These are phyloP conservation scores for Acestrorhynchus altus DNA, from an alignment of 2,797 vertebrate genomes.

Conservation along the genomic window DNA sequence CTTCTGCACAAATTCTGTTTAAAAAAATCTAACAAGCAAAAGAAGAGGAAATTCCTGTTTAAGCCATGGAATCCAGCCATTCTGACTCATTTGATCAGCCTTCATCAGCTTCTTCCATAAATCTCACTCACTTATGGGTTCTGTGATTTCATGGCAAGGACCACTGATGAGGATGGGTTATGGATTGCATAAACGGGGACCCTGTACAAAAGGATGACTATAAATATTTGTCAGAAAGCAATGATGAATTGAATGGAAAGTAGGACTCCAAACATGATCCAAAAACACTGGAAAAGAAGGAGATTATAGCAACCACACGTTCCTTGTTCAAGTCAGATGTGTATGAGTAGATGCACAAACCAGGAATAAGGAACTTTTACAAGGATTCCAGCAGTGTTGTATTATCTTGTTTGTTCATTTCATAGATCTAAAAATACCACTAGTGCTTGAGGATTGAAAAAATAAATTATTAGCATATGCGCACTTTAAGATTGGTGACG, in stretches of 20 bases:
- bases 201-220: slow-evolving; percentile 2
- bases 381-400: background rate
- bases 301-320: background rate
- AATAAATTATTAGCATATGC: too few relatives aligned
- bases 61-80: slow-evolving; percentile 24
- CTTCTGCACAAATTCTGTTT: too few relatives aligned
- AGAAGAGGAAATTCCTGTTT: slow-evolving; percentile 22
- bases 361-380: background rate
- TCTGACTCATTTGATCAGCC: slow-evolving; percentile 37
- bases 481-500: too few relatives aligned
- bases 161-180: slow-evolving; percentile 29
- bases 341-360: background rate
- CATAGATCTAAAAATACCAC: background rate
- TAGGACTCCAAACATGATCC: background rate
- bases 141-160: slow-evolving; percentile 25
- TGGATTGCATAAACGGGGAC: slow-evolving; percentile 25
- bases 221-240: slow-evolving; percentile 14
- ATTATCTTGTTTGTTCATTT: background rate
- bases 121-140: slow-evolving; percentile 23
- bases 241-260: background rate
- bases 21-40: background rate
- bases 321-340: background rate
- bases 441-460: background rate
- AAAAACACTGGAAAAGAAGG: background rate
- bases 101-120: slow-evolving; percentile 26